Conservation (phyloP, 2,113 vertebrate species). For the Todiramphus chloris region DNA sequence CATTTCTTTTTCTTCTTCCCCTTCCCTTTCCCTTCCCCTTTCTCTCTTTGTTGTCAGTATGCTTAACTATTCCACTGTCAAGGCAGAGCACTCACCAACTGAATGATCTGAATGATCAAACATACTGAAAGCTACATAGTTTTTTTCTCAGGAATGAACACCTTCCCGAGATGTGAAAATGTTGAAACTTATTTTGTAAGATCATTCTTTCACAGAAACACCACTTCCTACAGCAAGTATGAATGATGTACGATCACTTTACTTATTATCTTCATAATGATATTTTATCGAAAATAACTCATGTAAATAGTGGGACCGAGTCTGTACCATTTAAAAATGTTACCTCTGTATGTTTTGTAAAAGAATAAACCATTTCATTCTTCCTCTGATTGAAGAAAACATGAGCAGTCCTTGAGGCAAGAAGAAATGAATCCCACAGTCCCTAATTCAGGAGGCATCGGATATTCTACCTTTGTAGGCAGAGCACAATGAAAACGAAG, state of each 20-base stretch:
- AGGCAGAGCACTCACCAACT: neutral
- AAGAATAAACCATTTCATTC: neutral
- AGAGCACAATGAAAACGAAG: neutral
- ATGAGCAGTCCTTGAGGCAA: neutral
- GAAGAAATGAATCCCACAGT: neutral
- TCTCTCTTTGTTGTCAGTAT: neutral
- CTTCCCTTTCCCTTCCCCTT: neutral
- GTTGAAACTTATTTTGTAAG: conserved; percentile 23
- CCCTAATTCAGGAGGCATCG: neutral
- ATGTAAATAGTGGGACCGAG: neutral
- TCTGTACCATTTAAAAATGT: neutral
- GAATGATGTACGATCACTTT: neutral
- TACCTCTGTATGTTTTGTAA: neutral
- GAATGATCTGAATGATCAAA: conserved; percentile 53
- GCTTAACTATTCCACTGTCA: conserved; percentile 24
- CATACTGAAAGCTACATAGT: neutral
- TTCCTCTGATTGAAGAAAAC: conserved; percentile 14
- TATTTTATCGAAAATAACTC: conserved; percentile 22
- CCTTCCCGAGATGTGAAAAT: conserved; percentile 37
- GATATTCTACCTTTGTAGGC: neutral
- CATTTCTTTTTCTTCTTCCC: neutral
- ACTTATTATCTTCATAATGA: neutral
- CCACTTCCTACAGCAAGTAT: neutral
- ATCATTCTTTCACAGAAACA: conserved; percentile 45
- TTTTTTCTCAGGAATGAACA: conserved; percentile 19